Evolutionary conservation across 2,113 vertebrate species (phyloP).

Genomic region (Sceloporus tristichus): DNA sequence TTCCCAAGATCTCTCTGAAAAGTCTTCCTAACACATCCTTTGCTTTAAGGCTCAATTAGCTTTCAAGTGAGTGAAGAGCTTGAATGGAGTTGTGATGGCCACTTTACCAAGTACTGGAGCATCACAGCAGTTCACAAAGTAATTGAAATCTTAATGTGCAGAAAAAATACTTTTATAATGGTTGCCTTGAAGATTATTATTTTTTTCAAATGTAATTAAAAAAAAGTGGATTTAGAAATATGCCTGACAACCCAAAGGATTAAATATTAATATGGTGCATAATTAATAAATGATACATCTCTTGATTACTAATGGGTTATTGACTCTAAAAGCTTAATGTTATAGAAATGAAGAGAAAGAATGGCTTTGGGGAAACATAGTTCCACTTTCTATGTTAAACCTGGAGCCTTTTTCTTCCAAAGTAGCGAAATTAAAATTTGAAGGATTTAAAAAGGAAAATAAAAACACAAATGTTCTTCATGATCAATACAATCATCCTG

Average conservation of each 20-base stretch:
- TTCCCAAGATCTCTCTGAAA: slow-evolving; percentile 56
- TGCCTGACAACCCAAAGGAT: slow-evolving; percentile 83
- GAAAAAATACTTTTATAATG: slow-evolving; percentile 83
- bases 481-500: accelerated
- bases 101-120: slow-evolving; percentile 76
- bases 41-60: slow-evolving; percentile 65
- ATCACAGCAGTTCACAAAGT: slow-evolving; percentile 73
- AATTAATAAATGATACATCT: slow-evolving; percentile 94
- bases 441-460: slow-evolving; percentile 37
- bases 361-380: slow-evolving; percentile 79
- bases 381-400: slow-evolving; percentile 71
- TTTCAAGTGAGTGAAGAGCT: slow-evolving; percentile 59
- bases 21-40: slow-evolving; percentile 57
- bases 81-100: slow-evolving; percentile 60
- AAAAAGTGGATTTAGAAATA: slow-evolving; percentile 86
- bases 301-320: slow-evolving; percentile 95
- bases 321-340: slow-evolving; percentile 87
- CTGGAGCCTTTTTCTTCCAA: slow-evolving; percentile 60
- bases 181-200: slow-evolving; percentile 85
- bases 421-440: slow-evolving; percentile 53
- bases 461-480: not conserved
- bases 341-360: slow-evolving; percentile 87
- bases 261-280: slow-evolving; percentile 90
- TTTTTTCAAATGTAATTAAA: slow-evolving; percentile 87
- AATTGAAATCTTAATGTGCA: slow-evolving; percentile 78